Base-by-base conservation (phyloP, 2,888 invertebrate species). In the Petrophora chlorosata region DNA sequence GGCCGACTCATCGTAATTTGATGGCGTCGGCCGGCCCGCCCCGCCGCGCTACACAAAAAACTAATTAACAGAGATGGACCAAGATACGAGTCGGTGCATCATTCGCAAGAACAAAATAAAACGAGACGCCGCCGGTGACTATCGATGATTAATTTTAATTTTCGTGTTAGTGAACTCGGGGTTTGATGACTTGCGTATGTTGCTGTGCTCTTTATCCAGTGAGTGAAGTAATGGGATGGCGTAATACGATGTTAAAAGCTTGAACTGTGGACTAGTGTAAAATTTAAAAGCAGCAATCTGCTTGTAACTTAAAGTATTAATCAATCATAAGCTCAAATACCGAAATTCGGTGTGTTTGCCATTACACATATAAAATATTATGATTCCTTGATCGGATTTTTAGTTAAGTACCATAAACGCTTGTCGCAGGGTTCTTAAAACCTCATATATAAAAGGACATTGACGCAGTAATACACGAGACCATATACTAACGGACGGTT, bases 1-100 rank as follows among this genome's bases (percentile, higher is more conserved):
- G 82, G 82, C 86, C 88, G 83, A 90, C 89, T 90, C 89, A 88
- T 89, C 87, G 89, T 90, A 90, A 89, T 88, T 89, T 89, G 89
- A 88, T 86, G 89, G 89, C 89, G 89, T 87, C 88, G 81, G 79
- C 70, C 75, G 80, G 66, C 80, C 85, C 85, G 81, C 82, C 82
- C 79, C 73, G 78, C 79, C 79, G 65, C 71, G 65, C 70, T 73
- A 74, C 69, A 87, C 85, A 89, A 89, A 89, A 89, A 89, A 88
- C 89, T 89, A 89, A 89, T 89, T 89, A 89, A 89, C 87, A 79
- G 81, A 83, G 82, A 82, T 81, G 82, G 78, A 80, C 75, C 73
- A 71, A 73, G 74, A 75, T 70, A 70, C 66, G 67, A 66, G 56
- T 50, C 70, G 67, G 70, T 75, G 77, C 76, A 75, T 78, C 77